Conservation (phyloP, 92 coral and sea anemone species). For the Bergia puertoricense region DNA sequence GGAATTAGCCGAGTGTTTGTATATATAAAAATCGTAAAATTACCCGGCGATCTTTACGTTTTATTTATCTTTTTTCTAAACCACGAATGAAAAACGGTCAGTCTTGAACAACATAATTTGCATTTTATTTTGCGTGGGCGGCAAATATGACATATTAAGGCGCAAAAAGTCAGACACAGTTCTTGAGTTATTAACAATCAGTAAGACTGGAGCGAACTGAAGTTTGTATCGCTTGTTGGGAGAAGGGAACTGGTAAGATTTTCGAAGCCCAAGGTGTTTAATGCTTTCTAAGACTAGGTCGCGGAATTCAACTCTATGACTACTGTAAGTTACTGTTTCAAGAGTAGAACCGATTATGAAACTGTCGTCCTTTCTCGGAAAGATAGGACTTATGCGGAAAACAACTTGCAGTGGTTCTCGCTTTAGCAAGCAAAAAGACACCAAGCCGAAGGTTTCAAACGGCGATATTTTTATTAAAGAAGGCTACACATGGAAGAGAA, state of each 20-base stretch:
- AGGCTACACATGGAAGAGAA: constrained; percentile 77
- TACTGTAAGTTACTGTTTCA: constrained; percentile 5
- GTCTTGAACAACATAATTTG: not conserved
- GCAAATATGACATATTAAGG: constrained; percentile 4
- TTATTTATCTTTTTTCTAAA: not conserved
- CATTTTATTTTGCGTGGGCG: constrained; percentile 22
- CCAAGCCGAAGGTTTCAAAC: constrained; percentile 34
- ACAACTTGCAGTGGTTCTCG: constrained; percentile 38
- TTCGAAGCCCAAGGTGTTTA: not conserved
- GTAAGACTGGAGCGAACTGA: not conserved
- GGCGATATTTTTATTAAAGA: constrained; percentile 61
- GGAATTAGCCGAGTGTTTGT: not conserved
- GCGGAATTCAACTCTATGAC: constrained; percentile 11
- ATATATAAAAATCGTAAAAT: not conserved
- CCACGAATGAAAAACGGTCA: constrained; percentile 7
- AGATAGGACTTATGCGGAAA: constrained; percentile 39
- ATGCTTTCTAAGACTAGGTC: not conserved
- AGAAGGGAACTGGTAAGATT: not conserved
- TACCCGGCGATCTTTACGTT: not conserved
- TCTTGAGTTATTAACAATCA: constrained; percentile 2
- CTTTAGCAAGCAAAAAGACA: constrained; percentile 51
- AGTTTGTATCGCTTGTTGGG: not conserved
- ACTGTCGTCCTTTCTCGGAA: constrained; percentile 60
- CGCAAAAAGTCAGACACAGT: not conserved
- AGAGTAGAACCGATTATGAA: constrained; percentile 38